Conservation (phyloP, 2,113 vertebrate species). For the Pachycephala philippinensis region DNA sequence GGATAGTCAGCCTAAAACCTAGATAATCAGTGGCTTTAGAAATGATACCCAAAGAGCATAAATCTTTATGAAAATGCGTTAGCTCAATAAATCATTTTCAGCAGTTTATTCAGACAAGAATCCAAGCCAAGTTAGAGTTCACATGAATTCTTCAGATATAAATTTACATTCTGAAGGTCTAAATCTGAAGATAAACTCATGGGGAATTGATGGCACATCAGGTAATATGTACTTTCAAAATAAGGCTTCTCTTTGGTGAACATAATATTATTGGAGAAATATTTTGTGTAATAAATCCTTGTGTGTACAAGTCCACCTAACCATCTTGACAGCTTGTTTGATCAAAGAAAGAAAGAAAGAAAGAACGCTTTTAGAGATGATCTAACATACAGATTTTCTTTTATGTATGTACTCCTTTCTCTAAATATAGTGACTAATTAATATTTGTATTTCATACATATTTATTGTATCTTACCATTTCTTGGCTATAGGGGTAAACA, state of each 20-base stretch:
- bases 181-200: background rate
- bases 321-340: background rate
- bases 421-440: background rate
- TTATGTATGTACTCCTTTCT: background rate
- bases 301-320: background rate
- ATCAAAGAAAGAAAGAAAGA: background rate
- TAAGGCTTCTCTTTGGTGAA: background rate
- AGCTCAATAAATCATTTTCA: background rate
- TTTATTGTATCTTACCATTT: background rate
- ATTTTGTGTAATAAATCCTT: background rate
- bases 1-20: background rate
- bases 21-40: background rate
- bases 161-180: background rate
- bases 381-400: background rate
- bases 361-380: background rate
- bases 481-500: background rate
- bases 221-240: background rate
- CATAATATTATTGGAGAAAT: background rate
- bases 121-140: background rate
- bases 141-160: background rate
- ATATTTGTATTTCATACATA: background rate
- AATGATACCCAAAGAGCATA: background rate
- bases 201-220: background rate
- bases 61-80: background rate
- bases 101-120: background rate